A percentile compares a stretch with the other conserved stretches of the same genome.
Evolutionary conservation across 1,140 invertebrate species (phyloP).

Genomic region (Leptinotarsa defecta): DNA sequence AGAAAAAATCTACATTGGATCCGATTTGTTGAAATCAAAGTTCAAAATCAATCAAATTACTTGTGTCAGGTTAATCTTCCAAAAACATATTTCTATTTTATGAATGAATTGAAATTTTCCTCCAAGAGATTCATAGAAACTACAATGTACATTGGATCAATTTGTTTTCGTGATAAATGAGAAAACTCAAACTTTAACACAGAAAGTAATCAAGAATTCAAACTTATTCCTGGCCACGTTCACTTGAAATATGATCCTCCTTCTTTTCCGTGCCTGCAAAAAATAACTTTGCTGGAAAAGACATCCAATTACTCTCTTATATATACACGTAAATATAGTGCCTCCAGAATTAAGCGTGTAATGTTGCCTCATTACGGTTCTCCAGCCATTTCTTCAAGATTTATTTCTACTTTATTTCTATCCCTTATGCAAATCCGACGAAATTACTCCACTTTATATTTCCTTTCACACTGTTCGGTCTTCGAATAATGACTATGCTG

Average conservation of each 20-base stretch:
- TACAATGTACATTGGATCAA: too few relatives aligned
- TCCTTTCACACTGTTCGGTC: conserved; percentile 5
- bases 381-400: conserved; percentile 5
- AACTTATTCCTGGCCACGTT: background rate
- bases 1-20: too few relatives aligned
- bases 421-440: background rate
- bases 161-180: too few relatives aligned
- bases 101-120: too few relatives aligned
- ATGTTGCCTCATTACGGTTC: conserved; percentile 5
- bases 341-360: conserved; percentile 7
- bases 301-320: conserved; percentile 8
- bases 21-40: too few relatives aligned
- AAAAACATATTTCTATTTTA: too few relatives aligned
- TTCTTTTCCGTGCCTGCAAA: background rate
- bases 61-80: too few relatives aligned
- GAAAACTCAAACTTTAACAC: background rate
- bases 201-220: background rate
- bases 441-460: conserved; percentile 6
- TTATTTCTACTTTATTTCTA: conserved; percentile 9
- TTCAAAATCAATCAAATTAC: too few relatives aligned
- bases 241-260: background rate
- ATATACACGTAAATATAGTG: conserved; percentile 8
- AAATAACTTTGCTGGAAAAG: conserved; percentile 4
- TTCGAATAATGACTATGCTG: conserved; percentile 1
- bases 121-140: too few relatives aligned